phyloP scores from a whole-genome alignment of 2,113 vertebrate species.

The Falcunculus frontatus region DNA sequence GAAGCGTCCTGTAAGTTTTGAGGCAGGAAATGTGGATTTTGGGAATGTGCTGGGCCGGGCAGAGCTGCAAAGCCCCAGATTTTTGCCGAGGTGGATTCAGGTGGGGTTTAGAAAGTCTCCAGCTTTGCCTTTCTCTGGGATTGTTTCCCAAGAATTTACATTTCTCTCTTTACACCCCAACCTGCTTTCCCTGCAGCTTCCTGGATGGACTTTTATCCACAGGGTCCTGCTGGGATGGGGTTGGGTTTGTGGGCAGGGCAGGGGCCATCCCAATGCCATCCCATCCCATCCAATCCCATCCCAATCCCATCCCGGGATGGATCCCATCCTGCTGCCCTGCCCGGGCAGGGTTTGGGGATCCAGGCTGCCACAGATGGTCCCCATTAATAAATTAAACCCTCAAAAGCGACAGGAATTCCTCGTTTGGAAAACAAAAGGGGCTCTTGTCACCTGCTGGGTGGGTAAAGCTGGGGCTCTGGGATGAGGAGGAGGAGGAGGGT shows the following conservation, averaged over 20 bases:
- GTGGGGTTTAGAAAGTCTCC: not conserved
- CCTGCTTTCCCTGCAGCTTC: not conserved
- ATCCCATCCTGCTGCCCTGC: not conserved
- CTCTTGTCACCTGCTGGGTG: not conserved
- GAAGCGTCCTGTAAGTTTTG: not conserved
- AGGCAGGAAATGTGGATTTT: slow-evolving; percentile 1
- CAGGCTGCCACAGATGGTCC: not conserved
- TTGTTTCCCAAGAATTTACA: not conserved
- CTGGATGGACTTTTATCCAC: fast-evolving
- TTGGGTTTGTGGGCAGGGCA: not conserved
- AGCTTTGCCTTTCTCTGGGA: not conserved
- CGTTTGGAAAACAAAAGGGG: not conserved
- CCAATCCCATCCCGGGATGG: too few relatives aligned
- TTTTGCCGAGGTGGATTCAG: not conserved
- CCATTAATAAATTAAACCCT: not conserved
- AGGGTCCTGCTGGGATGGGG: fast-evolving
- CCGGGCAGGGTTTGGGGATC: not conserved
- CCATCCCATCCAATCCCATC: not conserved
- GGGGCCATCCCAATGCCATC: not conserved
- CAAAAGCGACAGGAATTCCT: not conserved
- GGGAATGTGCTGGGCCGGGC: not conserved
- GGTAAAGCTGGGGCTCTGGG: not conserved
- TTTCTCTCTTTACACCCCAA: not conserved
- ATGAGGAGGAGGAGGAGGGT: not conserved
- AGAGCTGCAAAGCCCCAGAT: not conserved